phyloP scores from a whole-genome alignment of 1,140 invertebrate species.

The Temnothorax curvispinosus region DNA sequence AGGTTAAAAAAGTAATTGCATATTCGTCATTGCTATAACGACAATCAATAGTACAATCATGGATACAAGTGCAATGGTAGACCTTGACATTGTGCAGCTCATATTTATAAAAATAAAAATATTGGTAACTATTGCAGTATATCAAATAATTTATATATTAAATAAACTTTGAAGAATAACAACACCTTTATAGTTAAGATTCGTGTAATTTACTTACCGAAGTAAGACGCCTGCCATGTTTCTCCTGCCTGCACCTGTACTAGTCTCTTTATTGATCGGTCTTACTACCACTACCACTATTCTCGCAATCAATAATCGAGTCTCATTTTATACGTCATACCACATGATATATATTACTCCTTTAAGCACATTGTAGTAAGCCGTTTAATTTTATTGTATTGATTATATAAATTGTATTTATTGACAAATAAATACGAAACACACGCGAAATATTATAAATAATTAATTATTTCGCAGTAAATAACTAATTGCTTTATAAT shows the following conservation, averaged over 20 bases:
- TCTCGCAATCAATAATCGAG: constrained; percentile 62
- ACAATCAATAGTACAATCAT: background rate
- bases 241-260: constrained; percentile 63
- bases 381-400: background rate
- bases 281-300: constrained; percentile 42
- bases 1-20: background rate
- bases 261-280: constrained; percentile 81
- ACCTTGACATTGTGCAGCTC: background rate
- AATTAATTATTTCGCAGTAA: constrained; percentile 10
- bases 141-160: no score
- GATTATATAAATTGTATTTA: background rate
- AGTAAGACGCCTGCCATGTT: constrained; percentile 81
- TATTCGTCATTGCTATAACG: background rate
- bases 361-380: background rate
- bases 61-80: background rate
- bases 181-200: background rate
- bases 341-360: background rate
- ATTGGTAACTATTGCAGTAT: background rate
- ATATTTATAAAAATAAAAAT: background rate
- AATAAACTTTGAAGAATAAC: background rate
- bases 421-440: background rate
- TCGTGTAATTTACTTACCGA: constrained; percentile 75
- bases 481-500: constrained; percentile 13
- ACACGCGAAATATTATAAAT: background rate
- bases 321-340: constrained; percentile 11